Conservation (phyloP, 2,113 vertebrate genomes). For the Thryonomys swinderianus region DNA sequence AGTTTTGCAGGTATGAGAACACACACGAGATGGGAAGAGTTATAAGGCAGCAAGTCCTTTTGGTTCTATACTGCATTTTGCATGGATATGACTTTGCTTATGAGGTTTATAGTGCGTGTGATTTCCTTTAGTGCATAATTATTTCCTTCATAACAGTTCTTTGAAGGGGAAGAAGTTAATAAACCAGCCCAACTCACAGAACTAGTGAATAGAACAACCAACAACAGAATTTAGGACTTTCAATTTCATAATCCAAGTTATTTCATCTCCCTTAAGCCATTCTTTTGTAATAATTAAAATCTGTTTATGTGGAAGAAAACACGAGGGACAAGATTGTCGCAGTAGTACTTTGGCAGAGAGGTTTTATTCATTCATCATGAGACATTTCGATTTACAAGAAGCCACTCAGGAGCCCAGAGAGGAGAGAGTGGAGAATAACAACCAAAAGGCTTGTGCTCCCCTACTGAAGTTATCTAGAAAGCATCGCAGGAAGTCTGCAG, state of each 20-base stretch:
- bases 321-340: background rate
- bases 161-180: background rate
- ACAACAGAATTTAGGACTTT: background rate
- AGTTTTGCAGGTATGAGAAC: background rate
- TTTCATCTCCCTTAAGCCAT: background rate
- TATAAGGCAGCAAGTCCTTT: background rate
- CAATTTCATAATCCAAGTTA: slow-evolving; percentile 9
- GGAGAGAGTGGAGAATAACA: background rate
- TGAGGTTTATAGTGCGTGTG: background rate
- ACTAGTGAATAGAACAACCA: background rate
- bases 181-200: background rate
- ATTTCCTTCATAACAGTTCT: background rate
- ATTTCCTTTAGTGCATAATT: background rate
- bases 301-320: background rate
- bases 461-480: background rate
- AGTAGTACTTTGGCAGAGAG: background rate
- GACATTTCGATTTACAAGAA: slow-evolving; percentile 42
- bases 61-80: background rate
- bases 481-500: background rate
- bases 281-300: slow-evolving; percentile 4
- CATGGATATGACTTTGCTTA: background rate
- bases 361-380: background rate
- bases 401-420: background rate
- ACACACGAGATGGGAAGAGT: background rate
- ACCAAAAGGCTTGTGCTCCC: background rate